Evolutionary conservation across 2,113 vertebrate species (phyloP).

Genomic region (Passer montanus): DNA sequence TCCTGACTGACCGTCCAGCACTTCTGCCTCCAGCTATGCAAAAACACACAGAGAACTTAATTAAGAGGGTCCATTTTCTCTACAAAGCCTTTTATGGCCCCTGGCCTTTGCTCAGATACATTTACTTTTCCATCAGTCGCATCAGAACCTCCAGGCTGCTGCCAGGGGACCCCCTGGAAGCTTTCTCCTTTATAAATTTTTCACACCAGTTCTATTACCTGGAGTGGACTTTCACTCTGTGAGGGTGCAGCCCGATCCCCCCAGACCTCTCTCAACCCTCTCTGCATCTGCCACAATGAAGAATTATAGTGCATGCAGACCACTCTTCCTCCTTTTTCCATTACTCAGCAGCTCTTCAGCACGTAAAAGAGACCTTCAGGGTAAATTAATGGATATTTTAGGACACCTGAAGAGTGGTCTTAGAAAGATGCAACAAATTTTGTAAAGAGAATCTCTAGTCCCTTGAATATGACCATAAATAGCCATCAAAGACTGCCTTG

Average conservation of each 20-base stretch:
- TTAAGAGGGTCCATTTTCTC: slow-evolving; percentile 37
- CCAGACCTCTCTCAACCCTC: slow-evolving; percentile 19
- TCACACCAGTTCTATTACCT: slow-evolving; percentile 28
- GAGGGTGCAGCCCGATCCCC: slow-evolving; percentile 49
- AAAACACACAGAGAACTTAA: slow-evolving; percentile 3
- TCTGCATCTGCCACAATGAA: background rate
- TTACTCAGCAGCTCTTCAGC: background rate
- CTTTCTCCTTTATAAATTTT: slow-evolving; percentile 57
- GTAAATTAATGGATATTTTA: background rate
- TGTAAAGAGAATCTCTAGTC: background rate
- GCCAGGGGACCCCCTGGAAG: slow-evolving; percentile 4
- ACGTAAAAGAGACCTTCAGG: background rate
- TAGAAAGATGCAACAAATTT: background rate
- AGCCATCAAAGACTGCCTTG: background rate
- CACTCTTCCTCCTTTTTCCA: background rate
- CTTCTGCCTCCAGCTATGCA: background rate
- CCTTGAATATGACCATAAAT: background rate
- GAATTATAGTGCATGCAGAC: background rate
- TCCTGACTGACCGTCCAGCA: background rate
- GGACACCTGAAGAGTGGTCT: background rate
- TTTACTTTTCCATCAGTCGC: slow-evolving; percentile 58
- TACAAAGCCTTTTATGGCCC: slow-evolving; percentile 20
- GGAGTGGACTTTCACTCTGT: slow-evolving; percentile 14
- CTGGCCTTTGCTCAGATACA: slow-evolving; percentile 21
- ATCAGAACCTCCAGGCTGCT: background rate